phyloP scores from a whole-genome alignment of 1,140 invertebrate species.

The Lamellibrachia luymesi region DNA sequence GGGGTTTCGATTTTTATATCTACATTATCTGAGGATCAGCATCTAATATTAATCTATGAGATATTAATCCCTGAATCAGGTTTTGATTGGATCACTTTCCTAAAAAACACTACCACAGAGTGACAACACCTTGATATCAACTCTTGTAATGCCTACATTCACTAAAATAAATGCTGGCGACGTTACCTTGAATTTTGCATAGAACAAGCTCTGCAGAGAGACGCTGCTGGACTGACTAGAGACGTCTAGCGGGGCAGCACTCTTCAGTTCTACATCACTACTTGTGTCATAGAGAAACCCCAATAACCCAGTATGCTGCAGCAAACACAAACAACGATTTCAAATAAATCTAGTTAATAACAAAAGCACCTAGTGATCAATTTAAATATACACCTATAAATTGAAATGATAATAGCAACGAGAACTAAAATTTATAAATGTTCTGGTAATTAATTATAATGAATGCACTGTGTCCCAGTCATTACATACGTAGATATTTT shows the following conservation, averaged over 20 bases:
- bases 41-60: not conserved
- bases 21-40: not conserved
- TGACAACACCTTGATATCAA: not conserved
- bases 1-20: too few relatives aligned
- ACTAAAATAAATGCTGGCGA: not conserved
- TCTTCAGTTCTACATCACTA: not conserved
- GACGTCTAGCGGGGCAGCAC: not conserved
- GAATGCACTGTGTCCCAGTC: too few relatives aligned
- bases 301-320: not conserved
- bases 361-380: too few relatives aligned
- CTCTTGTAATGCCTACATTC: not conserved
- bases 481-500: too few relatives aligned
- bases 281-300: slow-evolving; percentile 11
- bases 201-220: not conserved
- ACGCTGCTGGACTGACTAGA: not conserved
- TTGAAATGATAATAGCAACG: too few relatives aligned
- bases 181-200: not conserved
- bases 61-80: not conserved
- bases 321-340: not conserved
- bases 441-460: too few relatives aligned
- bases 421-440: too few relatives aligned
- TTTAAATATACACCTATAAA: too few relatives aligned
- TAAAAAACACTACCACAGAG: not conserved
- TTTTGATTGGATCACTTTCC: not conserved
- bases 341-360: too few relatives aligned